Conservation (phyloP, 2,888 invertebrate genomes). For the Eilema depressum region DNA sequence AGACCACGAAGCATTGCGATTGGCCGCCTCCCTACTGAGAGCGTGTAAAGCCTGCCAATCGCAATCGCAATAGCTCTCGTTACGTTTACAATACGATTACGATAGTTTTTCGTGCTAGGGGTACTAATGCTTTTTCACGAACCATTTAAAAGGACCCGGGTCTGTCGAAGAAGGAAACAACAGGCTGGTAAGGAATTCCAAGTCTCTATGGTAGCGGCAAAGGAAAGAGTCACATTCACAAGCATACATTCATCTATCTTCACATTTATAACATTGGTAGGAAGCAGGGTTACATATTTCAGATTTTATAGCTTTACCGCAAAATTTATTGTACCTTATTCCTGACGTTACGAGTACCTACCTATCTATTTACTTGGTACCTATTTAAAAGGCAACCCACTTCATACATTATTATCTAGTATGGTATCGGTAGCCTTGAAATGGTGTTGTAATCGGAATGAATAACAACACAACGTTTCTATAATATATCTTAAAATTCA, state of each 20-base stretch:
- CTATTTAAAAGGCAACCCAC: conserved; percentile 23
- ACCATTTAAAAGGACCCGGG: too few relatives aligned
- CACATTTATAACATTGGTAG: neutral
- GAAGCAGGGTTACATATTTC: neutral
- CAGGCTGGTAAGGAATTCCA: too few relatives aligned
- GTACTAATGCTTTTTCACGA: too few relatives aligned
- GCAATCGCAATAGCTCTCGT: too few relatives aligned
- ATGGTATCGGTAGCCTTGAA: conserved; percentile 44
- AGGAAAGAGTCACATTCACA: too few relatives aligned
- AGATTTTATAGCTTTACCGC: conserved; percentile 10
- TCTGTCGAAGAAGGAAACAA: too few relatives aligned
- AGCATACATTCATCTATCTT: neutral
- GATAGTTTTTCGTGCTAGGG: too few relatives aligned
- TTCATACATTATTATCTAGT: conserved; percentile 37
- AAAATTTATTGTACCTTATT: neutral
- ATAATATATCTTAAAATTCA: conserved; percentile 43
- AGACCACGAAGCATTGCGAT: too few relatives aligned
- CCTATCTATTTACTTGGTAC: neutral
- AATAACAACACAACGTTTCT: conserved; percentile 44
- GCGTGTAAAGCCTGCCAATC: too few relatives aligned
- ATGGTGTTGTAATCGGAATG: conserved; percentile 37
- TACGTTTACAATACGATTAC: too few relatives aligned
- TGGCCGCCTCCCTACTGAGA: too few relatives aligned
- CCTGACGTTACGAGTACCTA: conserved; percentile 1
- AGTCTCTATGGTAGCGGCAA: too few relatives aligned